Evolutionary conservation across 1,140 invertebrate genomes (phyloP).

Genomic region (Campoletis sonorensis): DNA sequence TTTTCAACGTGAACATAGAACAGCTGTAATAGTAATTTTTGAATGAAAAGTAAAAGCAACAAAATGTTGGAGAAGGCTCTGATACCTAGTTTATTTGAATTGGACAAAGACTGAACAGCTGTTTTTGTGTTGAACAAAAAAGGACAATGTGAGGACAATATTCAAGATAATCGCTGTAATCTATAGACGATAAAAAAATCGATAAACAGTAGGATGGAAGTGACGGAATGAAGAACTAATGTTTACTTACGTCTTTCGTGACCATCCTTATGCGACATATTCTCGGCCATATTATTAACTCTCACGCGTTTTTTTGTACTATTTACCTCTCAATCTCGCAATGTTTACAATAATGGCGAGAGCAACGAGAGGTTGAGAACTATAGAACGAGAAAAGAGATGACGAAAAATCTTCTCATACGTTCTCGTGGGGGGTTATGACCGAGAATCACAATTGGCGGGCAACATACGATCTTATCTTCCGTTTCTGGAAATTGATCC

Average conservation of each 20-base stretch:
- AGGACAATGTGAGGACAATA: no score
- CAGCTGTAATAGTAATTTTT: no score
- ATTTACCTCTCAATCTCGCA: neutral
- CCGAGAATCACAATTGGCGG: neutral
- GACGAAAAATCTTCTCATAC: neutral
- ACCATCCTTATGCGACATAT: constrained; percentile 10
- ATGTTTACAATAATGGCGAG: neutral
- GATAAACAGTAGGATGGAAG: neutral
- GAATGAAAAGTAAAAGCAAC: no score
- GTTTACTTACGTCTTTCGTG: neutral
- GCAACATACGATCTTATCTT: neutral
- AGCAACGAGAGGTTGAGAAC: neutral
- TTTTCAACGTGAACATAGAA: no score
- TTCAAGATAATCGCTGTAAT: no score
- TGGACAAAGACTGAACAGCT: no score
- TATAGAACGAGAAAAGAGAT: neutral
- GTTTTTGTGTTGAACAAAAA: no score
- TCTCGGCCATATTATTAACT: neutral
- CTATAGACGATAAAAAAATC: no score
- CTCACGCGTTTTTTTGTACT: neutral
- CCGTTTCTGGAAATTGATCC: neutral
- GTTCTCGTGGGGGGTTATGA: neutral
- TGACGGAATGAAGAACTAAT: neutral
- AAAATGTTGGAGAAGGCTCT: no score
- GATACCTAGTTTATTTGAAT: no score